Evolutionary conservation across 2,888 invertebrate genomes (phyloP), one percentile per base, ranked within the genome.

Genomic region (Criorhina ranunculi): DNA sequence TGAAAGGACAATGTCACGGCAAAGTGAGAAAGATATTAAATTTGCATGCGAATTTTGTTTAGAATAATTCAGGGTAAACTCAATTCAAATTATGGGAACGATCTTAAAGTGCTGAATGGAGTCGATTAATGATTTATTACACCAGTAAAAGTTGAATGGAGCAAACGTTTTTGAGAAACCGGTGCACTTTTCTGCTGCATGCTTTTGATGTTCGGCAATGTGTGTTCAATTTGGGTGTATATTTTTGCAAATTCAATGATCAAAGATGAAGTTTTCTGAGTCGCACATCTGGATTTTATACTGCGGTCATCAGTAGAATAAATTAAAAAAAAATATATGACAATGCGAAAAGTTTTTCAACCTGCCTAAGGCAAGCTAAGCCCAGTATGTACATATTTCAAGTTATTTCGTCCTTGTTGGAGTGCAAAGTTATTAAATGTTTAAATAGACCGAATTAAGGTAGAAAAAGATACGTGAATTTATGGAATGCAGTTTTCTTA

Each of bases 91-190:
- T 31, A 1, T 53, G 4, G 5, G 33, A 15, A 57, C 11, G 24
- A n/a, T 29, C 29, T 19, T 19, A 12, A 53, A 8, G 37, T 37
- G 19, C 29, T 33, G 35, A 33, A 55, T 17, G 17, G 17, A n/a
- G 3, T 51, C 31, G 5, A 37, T 57, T 37, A 19, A 9, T 57
- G 37, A 57, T 37, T 57, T 37, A 57, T 57, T 37, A 37, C 31
- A 4, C 3, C 53, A 7, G 15, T 53, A 2, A 57, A 37, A 37
- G 35, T 17, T 57, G 37, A 37, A 35, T 19, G 19, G 19, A n/a
- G 19, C 1, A 11, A 57, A 57, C 6, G 19, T 57, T 57, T 57
- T 37, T 11, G n/a, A 19, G 12, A 17, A 57, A 57, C 57, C 57
- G 57, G 57, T 57, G 37, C 19, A 33, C n/a, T n/a, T n/a, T n/a